A percentile compares a stretch with the other conserved stretches of the same genome.
phyloP scores from a whole-genome alignment of 2,113 vertebrate species.

The Abramis brama region DNA sequence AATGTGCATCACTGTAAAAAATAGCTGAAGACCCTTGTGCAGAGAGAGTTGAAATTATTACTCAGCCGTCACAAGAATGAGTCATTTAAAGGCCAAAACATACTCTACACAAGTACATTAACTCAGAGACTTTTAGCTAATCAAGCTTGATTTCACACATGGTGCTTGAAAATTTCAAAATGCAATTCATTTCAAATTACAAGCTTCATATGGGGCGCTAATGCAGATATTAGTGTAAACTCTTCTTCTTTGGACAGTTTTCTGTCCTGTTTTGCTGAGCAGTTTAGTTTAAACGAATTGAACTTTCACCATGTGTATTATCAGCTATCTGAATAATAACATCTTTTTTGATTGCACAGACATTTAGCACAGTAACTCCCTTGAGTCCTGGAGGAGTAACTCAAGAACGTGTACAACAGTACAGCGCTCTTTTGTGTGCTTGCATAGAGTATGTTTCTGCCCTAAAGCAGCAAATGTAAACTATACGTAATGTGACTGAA shows the following conservation, averaged over 20 bases:
- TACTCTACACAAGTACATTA: not conserved
- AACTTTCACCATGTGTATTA: not conserved
- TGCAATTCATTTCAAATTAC: not conserved
- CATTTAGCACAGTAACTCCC: not conserved
- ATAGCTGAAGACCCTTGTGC: slow-evolving; percentile 25
- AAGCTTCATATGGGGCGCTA: not conserved
- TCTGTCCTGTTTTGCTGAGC: not conserved
- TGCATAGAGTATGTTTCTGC: not conserved
- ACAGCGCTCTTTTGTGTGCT: not conserved
- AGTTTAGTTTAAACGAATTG: not conserved
- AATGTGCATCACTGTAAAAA: slow-evolving; percentile 31
- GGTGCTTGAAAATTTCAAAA: not conserved
- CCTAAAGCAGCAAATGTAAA: slow-evolving; percentile 1
- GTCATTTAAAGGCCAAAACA: not conserved
- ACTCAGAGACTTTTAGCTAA: not conserved
- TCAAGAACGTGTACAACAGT: not conserved
- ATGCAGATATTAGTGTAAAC: not conserved
- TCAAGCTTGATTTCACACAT: not conserved
- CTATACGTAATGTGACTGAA: not conserved
- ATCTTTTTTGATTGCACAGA: not conserved
- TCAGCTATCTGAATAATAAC: not conserved
- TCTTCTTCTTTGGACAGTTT: not conserved
- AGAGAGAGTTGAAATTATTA: slow-evolving; percentile 14
- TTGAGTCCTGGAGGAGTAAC: not conserved
- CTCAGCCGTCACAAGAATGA: not conserved